These are phyloP conservation scores for Toxostoma redivivum DNA, from an alignment of 2,113 vertebrate genomes.

Conservation along the genomic window DNA sequence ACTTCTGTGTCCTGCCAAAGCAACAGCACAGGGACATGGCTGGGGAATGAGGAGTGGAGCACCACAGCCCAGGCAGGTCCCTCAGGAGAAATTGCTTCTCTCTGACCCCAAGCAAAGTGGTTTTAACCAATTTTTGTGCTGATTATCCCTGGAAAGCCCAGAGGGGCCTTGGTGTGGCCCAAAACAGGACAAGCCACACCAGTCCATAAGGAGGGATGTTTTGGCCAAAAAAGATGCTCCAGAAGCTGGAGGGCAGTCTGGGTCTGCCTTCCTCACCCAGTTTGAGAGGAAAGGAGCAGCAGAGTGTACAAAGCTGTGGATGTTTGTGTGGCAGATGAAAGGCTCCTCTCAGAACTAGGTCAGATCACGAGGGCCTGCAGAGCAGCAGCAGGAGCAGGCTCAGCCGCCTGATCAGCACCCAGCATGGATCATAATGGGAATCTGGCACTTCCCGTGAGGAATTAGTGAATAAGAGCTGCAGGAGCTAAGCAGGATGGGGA, in stretches of 20 bases:
- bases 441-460: background rate
- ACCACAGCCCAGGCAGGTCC: background rate
- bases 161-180: fast-evolving
- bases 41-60: background rate
- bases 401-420: background rate
- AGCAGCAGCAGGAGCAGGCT: background rate
- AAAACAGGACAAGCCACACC: fast-evolving
- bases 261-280: background rate
- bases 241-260: background rate
- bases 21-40: fast-evolving
- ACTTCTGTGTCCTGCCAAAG: background rate
- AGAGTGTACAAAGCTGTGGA: background rate
- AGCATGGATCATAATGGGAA: background rate
- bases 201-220: background rate
- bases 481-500: background rate
- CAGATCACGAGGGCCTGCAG: background rate
- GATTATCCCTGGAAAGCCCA: background rate
- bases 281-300: background rate
- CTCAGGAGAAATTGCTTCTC: background rate
- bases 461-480: background rate
- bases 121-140: background rate
- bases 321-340: background rate
- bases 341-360: background rate
- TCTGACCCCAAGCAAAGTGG: background rate
- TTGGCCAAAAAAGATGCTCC: background rate